Evolutionary conservation across 2,797 vertebrate species (phyloP), one percentile per base, ranked within the genome.

Genomic region (Dendrocincla tyrannina): DNA sequence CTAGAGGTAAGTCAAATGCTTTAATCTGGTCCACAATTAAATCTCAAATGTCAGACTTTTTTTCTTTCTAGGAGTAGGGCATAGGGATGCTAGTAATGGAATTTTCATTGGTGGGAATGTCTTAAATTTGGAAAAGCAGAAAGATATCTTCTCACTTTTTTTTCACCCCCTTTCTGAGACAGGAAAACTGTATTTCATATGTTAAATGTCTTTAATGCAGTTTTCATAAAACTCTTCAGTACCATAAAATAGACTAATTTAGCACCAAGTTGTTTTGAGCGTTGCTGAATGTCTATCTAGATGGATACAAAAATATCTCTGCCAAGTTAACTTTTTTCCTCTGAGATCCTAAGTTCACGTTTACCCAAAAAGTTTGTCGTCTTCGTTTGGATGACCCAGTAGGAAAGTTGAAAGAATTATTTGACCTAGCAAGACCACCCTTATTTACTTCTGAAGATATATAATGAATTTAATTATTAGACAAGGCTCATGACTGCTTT

Each of bases 21-120:
- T 86, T 78, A 50, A 37, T 83, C 60, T 50, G 25, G 19, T 79
- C 42, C 3, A 5, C 49, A 64, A 62, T 78, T 84, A 44, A 75
- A 69, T 88, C 46, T 95, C 41, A 79, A 89, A 91, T 64, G 70
- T 80, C 84, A 83, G 32, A 56, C 33, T 77, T 91, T 15, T 17
- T 85, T 93, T 93, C 32, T 49, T 84, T 73, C 73, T 33, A 39
- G 58, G 39, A 73, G 35, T 76, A 73, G 44, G 25, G 25, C 30
- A 62, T 13, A 30, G 24, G 35, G 37, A 58, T 78, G n/a, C 73
- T 83, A 46, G 52, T 66, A 77, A 64, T 91, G 32, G 28, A 58
- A 72, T 96, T 95, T 96, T 94, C 39, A 63, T 87, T 93, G 30
- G 37, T 73, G 41, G 18, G 17, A 67, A 41, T 73, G 30, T 85